Conservation (phyloP, 2,113 vertebrate genomes). For the Brachypodius melanocephalos region DNA sequence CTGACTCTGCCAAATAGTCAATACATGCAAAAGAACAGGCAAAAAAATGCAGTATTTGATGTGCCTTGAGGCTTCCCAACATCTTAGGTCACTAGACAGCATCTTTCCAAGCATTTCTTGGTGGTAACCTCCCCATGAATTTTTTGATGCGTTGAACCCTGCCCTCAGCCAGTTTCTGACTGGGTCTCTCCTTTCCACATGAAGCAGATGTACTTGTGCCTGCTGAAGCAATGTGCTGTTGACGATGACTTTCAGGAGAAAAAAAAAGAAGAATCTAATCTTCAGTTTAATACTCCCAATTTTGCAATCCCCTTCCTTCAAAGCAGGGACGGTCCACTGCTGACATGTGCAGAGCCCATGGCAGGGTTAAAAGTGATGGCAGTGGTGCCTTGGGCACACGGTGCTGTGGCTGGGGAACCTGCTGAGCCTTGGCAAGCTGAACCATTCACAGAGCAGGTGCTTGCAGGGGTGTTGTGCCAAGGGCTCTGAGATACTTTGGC, state of each 20-base stretch:
- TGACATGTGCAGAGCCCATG: not conserved
- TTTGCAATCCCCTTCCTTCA: not conserved
- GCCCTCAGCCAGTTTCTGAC: not conserved
- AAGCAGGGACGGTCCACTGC: not conserved
- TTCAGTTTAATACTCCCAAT: not conserved
- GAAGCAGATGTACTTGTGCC: not conserved
- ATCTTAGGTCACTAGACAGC: not conserved
- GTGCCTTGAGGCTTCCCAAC: not conserved
- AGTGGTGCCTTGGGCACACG: rapidly evolving
- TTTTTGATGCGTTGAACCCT: not conserved
- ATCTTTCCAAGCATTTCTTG: not conserved
- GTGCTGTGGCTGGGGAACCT: not conserved
- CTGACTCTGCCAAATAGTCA: not conserved
- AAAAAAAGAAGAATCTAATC: not conserved
- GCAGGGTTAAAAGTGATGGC: not conserved
- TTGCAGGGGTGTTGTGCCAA: not conserved
- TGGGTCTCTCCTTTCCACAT: not conserved
- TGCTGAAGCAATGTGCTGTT: not conserved
- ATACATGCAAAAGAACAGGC: not conserved
- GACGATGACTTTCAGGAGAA: not conserved
- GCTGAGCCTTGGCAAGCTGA: not conserved
- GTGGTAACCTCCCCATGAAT: not conserved
- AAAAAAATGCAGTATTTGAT: not conserved
- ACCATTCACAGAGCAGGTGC: not conserved
- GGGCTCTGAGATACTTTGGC: not conserved